A percentile compares a stretch with the other conserved stretches of the same genome.
Evolutionary conservation across 2,888 invertebrate genomes (phyloP).

Genomic region (Temnothorax rugatulus): DNA sequence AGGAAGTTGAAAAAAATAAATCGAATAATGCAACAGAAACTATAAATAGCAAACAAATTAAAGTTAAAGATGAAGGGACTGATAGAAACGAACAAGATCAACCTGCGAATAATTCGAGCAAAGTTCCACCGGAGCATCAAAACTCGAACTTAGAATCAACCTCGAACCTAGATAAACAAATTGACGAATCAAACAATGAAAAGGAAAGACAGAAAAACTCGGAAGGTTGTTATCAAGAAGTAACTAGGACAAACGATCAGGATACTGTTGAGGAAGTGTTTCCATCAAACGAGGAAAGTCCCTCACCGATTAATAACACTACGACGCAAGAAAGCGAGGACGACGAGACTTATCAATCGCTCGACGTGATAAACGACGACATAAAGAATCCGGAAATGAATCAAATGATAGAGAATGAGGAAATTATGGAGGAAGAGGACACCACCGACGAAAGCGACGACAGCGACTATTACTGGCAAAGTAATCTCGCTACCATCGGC

Average conservation of each 20-base stretch:
- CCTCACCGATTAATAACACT: constrained; percentile 1
- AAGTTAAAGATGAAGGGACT: background rate
- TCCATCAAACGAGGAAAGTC: background rate
- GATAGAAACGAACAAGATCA: constrained; percentile 8
- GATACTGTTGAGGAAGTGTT: constrained; percentile 17
- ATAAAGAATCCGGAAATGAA: constrained; percentile 24
- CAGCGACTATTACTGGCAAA: constrained; percentile 84
- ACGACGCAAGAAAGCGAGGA: constrained; percentile 58
- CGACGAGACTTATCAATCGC: constrained; percentile 73
- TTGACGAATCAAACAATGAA: background rate
- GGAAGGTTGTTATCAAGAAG: constrained; percentile 5
- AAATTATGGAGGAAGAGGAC: constrained; percentile 81
- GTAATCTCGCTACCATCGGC: constrained; percentile 90
- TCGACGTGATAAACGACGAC: constrained; percentile 73
- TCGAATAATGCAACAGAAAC: background rate
- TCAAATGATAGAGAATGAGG: constrained; percentile 39
- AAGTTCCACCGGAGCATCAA: background rate
- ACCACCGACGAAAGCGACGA: constrained; percentile 85
- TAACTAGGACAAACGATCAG: background rate
- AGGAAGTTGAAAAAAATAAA: constrained; percentile 8
- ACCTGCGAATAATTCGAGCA: background rate
- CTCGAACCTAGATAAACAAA: background rate
- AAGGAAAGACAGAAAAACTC: background rate
- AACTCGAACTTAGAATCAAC: background rate
- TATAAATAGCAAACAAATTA: background rate